Conservation (phyloP, 1,140 invertebrate genomes). For the Brachionus rotundiformis region DNA sequence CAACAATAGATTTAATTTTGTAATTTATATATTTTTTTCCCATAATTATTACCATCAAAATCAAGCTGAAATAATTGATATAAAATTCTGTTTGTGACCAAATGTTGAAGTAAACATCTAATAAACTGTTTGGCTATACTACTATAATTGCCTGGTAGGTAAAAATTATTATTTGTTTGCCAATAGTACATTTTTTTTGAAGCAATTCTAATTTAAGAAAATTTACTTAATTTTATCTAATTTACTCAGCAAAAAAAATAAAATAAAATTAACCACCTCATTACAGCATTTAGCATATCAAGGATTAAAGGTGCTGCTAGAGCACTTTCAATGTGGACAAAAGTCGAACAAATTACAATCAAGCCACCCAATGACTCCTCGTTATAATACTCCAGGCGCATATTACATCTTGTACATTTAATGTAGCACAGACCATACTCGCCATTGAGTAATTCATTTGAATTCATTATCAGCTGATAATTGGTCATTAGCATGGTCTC, state of each 20-base stretch:
- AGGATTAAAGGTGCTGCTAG: constrained; percentile 87
- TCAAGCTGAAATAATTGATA: constrained; percentile 90
- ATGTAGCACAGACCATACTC: constrained; percentile 36
- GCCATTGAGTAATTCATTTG: constrained; percentile 54
- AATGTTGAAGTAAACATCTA: constrained; percentile 89
- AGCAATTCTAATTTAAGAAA: constrained; percentile 48
- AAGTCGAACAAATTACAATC: constrained; percentile 85
- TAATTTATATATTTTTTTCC: not conserved
- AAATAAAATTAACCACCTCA: constrained; percentile 71
- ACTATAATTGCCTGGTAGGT: constrained; percentile 63
- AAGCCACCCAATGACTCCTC: constrained; percentile 94
- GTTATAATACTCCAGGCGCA: constrained; percentile 84
- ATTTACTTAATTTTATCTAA: no score
- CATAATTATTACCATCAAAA: constrained; percentile 74
- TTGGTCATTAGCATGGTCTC: constrained; percentile 54
- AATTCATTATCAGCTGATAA: constrained; percentile 52
- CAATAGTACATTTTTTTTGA: constrained; percentile 50
- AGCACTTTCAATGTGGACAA: constrained; percentile 89
- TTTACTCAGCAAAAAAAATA: no score
- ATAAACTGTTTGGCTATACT: constrained; percentile 95
- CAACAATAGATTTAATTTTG: no score
- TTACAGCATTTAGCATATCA: constrained; percentile 81
- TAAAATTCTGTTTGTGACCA: constrained; percentile 92
- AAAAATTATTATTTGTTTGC: constrained; percentile 53
- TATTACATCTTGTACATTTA: constrained; percentile 67